phyloP scores from a whole-genome alignment of 2,797 vertebrate genomes.

The Enteromius thamalakanensis region DNA sequence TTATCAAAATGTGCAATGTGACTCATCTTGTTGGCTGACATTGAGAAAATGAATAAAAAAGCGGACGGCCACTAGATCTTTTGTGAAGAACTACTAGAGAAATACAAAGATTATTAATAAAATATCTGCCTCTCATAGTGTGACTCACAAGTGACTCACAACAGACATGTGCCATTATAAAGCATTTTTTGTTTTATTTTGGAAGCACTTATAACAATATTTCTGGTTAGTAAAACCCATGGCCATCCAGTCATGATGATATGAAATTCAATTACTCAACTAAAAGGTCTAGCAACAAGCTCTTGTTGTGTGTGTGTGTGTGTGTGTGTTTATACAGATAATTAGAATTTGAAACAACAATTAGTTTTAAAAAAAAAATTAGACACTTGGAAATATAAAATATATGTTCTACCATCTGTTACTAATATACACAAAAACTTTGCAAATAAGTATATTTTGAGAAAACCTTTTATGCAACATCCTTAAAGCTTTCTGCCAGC shows the following conservation, averaged over 20 bases:
- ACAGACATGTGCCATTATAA: constrained; percentile 12
- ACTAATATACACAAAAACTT: neutral
- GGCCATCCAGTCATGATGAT: neutral
- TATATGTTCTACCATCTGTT: neutral
- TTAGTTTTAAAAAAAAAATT: neutral
- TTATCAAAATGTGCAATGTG: neutral
- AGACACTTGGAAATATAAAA: neutral
- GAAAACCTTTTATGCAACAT: neutral
- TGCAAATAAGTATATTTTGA: neutral
- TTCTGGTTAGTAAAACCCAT: neutral
- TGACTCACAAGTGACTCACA: constrained; percentile 6
- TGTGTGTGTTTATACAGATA: neutral
- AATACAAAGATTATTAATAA: neutral
- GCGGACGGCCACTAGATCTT: neutral
- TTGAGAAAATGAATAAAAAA: neutral
- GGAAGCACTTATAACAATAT: constrained; percentile 5
- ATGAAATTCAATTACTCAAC: constrained; percentile 7
- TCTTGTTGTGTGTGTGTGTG: neutral
- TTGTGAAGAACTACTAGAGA: neutral
- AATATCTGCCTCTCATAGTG: neutral
- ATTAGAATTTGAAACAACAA: neutral
- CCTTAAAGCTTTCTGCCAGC: neutral
- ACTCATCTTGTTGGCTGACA: neutral
- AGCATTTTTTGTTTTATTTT: constrained; percentile 1
- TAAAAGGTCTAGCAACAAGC: neutral